Base-by-base conservation (phyloP, 2,113 vertebrate species). In the Plestiodon gilberti region DNA sequence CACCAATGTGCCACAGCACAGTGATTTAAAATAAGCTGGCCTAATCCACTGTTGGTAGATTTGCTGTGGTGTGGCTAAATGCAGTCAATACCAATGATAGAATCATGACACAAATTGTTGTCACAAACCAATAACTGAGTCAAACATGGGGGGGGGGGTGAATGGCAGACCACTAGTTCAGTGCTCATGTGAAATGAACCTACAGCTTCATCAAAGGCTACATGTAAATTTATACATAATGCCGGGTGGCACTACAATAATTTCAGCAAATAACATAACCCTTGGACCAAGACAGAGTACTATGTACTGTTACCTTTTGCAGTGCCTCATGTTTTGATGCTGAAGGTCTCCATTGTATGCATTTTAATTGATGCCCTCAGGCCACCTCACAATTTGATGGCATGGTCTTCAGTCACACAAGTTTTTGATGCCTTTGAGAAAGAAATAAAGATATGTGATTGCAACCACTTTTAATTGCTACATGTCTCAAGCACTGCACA, bases 381-480 rank as follows among this genome's bases (percentile, higher is more conserved):
- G 4, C 52, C 87, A n/a, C 15, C 43, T 35, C 23, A 25, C 6
- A 1, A 0, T 33, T 70, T 89, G 22, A 87, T 43, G 78, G 20
- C 2, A 9, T 52, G 78, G 4, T 18, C 67, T 43, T 88, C 11
- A 23, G 3, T 62, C 83, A 23, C 35, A 62, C 23, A 20, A 28
- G 35, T 0, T 57, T 90, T 89, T 78, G 61, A 43, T 82, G 8
- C 2, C 20, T 87, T 75, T 76, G 3, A 87, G 0, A 0, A 23
- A 4, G 74, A 86, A 61, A 74, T 82, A 61, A 90, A 90, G 79
- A 82, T 67, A 69, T 35, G 3, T 8, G 25, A 87, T 87, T 89
- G 1, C 40, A 6, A 0, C 74, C 70, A 74, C 1, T 55, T 89
- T 18, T 62, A 55, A 15, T 40, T 88, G 6, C 35, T 88, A 28